Evolutionary conservation across 2,888 invertebrate species (phyloP), one percentile per base, ranked within the genome.

Genomic region (Drosophila recens): DNA sequence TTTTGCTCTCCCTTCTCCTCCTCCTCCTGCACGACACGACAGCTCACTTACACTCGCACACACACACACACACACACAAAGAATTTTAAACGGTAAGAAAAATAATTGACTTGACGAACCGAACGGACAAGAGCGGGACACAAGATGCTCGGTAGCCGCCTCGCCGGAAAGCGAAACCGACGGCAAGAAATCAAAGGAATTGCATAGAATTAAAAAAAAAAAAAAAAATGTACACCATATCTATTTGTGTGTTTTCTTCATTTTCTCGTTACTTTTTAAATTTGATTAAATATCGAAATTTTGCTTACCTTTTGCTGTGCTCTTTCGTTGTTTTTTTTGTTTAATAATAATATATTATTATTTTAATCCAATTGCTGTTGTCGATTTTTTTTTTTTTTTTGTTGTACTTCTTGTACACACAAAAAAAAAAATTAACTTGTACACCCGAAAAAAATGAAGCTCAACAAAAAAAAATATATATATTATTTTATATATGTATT

Each of bases 361-460:
- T 13, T 61, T 72, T 75, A 67, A 78, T 77, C 73, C 74, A 67
- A 53, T 72, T 54, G 23, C 9, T 49, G 43, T 30, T 56, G 38
- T 42, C 17, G 48, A n/a, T 56, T 27, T 46, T 46, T 34, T 56
- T 27, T 46, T 46, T 34, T 23, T 45, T 45, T 13, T 45, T 45
- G 23, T 45, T 27, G 45, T 45, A 23, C 23, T 45, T 45, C 23
- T 45, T 3, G 45, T 45, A 53, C 34, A 38, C 46, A 53, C 52
- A 42, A 57, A n/a, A n/a, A 48, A 45, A 46, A 34, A 43, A 36
- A 36, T 30, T 20, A 49, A 17, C 13, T 23, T 38, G 9, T 42
- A 33, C 75, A 72, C 75, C 43, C 75, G 62, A 64, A 75, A 66
- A 69, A 69, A 70, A 70, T 62, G 10, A 34, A 51, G 51, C 30